Conservation (phyloP, 2,797 vertebrate species). For the Anomalospiza imberbis region DNA sequence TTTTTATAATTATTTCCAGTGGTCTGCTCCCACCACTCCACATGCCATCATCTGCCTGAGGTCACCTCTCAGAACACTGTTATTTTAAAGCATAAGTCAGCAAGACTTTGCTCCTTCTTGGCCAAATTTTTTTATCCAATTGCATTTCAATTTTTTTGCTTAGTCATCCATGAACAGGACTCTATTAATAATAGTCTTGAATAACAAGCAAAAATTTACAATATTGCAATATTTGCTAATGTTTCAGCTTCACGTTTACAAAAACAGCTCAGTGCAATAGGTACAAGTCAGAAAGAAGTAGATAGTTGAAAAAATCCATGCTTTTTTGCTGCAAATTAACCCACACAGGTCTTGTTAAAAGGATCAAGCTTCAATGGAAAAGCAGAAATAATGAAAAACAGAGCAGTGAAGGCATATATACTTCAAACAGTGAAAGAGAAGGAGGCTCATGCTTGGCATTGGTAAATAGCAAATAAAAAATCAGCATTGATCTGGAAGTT, state of each 20-base stretch:
- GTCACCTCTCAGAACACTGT: background rate
- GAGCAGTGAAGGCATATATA: background rate
- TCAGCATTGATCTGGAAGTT: background rate
- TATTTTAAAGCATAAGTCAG: conserved; percentile 24
- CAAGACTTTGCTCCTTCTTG: background rate
- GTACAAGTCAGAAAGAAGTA: background rate
- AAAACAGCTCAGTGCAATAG: background rate
- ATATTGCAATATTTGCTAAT: background rate
- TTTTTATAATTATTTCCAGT: conserved; percentile 38
- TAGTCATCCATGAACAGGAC: background rate
- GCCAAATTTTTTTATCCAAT: background rate
- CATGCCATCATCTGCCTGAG: conserved; percentile 24
- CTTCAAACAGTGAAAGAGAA: background rate
- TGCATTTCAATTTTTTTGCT: background rate
- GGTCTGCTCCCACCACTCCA: conserved; percentile 22
- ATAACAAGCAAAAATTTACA: background rate
- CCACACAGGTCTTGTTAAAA: background rate
- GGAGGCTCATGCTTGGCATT: background rate
- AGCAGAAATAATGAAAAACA: background rate
- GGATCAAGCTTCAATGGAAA: background rate
- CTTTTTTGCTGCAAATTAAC: background rate
- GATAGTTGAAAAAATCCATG: background rate
- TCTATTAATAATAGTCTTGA: background rate
- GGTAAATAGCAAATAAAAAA: background rate
- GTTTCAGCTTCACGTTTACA: background rate